A percentile compares a stretch with the other conserved stretches of the same genome.
Evolutionary conservation across 2,888 invertebrate genomes (phyloP).

Genomic region (Heliothis peltigera): DNA sequence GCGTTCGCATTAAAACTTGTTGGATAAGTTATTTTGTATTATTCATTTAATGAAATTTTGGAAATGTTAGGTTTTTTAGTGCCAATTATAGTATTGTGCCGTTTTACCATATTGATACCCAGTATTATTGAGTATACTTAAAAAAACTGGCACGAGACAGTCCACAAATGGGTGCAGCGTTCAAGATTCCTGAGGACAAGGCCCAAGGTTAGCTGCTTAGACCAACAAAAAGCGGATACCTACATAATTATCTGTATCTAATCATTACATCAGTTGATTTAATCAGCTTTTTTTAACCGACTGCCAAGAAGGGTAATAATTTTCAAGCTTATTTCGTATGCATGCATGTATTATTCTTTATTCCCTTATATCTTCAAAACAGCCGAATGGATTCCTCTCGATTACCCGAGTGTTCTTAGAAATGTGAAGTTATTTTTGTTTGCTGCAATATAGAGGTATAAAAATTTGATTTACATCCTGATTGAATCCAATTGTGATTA

Average conservation of each 20-base stretch:
- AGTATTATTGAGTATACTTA: not conserved
- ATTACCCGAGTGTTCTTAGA: no score
- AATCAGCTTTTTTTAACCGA: slow-evolving; percentile 19
- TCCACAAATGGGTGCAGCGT: slow-evolving; percentile 54
- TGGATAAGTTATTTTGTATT: not conserved
- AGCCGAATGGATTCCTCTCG: no score
- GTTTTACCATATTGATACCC: not conserved
- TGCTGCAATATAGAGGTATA: no score
- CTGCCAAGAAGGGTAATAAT: no score
- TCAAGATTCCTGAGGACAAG: slow-evolving; percentile 56
- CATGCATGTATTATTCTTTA: no score
- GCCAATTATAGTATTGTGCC: no score
- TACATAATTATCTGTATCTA: slow-evolving; percentile 53
- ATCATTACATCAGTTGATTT: slow-evolving; percentile 42
- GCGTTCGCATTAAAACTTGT: no score
- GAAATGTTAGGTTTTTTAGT: not conserved
- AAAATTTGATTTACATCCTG: no score
- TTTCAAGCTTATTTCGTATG: not conserved
- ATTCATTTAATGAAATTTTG: not conserved
- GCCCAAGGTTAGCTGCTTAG: slow-evolving; percentile 56
- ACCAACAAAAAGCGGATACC: slow-evolving; percentile 50
- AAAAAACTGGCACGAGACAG: slow-evolving; percentile 25
- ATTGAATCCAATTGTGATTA: no score
- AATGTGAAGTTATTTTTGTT: no score
- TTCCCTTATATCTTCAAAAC: no score